Evolutionary conservation across 1,140 invertebrate genomes (phyloP), one percentile per base, ranked within the genome.

Genomic region (Aphelenchoides fujianensis): DNA sequence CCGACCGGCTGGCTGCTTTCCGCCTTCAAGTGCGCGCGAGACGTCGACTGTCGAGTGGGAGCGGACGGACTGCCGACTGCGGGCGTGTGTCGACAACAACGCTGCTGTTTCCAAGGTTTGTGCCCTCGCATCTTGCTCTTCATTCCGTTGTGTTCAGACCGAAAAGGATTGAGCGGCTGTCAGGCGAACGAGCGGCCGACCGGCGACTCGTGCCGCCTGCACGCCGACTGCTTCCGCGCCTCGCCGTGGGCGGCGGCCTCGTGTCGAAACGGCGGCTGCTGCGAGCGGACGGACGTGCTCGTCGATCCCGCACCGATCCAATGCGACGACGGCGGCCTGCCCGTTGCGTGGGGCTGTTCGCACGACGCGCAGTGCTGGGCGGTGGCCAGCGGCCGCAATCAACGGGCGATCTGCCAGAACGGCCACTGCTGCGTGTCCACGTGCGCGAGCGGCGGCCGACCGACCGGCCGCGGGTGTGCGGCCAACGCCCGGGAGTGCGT

Each of bases 361-460:
- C 55, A 59, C 55, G 55, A 59, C 23, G 19, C 5, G 5, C 55
- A 59, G 34, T 59, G 55, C 23, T 59, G 55, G 55, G 5, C 5
- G 27, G 5, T 7, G 7, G 5, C 23, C 28, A 59, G 23, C 34
- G 5, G 5, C 5, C 55, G 27, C 28, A 59, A 59, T 23, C 55
- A 59, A 19, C 5, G 5, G 34, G 55, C 5, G 12, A 59, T 59
- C 19, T 59, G 55, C 23, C 55, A 59, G 19, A 59, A 59, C 34
- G 55, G 55, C 5, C 5, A 59, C 19, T 59, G 55, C 34, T 59
- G 55, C 23, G 19, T 59, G 12, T 59, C 19, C 12, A 59, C 55
- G 5, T 59, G 55, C 34, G 5, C 5, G 34, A 59, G 34, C 55
- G 55, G 55, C 5, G 55, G 55, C 7, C 28, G 23, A 59, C 55